Percentiles rank a stretch among this genome's conserved stretches.
These are phyloP conservation scores for Peromyscus melanophrys DNA, from an alignment of 2,797 vertebrate genomes.

Conservation along the genomic window DNA sequence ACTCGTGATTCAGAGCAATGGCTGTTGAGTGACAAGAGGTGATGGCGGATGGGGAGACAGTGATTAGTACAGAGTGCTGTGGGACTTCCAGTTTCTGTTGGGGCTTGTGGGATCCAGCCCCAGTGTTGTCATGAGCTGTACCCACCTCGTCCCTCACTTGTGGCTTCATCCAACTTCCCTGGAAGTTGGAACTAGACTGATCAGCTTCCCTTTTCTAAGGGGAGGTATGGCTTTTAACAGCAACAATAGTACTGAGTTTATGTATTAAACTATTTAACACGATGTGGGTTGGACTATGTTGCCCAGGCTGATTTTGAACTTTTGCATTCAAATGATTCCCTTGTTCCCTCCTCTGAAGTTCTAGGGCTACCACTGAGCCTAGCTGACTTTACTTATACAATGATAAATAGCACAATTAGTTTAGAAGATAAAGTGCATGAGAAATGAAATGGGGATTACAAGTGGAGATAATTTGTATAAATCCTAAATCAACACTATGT, in stretches of 20 bases:
- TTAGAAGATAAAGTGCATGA: slow-evolving; percentile 12
- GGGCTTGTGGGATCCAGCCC: neutral
- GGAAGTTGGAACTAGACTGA: neutral
- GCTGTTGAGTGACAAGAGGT: neutral
- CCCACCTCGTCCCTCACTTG: neutral
- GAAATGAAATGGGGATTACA: neutral
- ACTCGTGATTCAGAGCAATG: neutral
- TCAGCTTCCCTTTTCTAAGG: neutral
- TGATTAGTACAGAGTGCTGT: neutral
- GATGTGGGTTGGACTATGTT: neutral
- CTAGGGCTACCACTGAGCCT: neutral
- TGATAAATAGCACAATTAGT: neutral
- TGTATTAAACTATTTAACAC: neutral
- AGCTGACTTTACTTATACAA: neutral
- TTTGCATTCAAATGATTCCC: neutral
- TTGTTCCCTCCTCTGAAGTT: neutral
- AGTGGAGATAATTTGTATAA: neutral
- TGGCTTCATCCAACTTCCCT: neutral
- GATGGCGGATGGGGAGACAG: neutral
- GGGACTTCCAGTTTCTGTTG: neutral
- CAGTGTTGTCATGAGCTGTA: neutral
- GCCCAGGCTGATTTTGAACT: neutral
- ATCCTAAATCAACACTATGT: neutral
- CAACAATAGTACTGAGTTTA: neutral
- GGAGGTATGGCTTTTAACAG: neutral